These are phyloP conservation scores for Omphaloscelis lunosa DNA, from an alignment of 2,888 invertebrate species.

Conservation along the genomic window DNA sequence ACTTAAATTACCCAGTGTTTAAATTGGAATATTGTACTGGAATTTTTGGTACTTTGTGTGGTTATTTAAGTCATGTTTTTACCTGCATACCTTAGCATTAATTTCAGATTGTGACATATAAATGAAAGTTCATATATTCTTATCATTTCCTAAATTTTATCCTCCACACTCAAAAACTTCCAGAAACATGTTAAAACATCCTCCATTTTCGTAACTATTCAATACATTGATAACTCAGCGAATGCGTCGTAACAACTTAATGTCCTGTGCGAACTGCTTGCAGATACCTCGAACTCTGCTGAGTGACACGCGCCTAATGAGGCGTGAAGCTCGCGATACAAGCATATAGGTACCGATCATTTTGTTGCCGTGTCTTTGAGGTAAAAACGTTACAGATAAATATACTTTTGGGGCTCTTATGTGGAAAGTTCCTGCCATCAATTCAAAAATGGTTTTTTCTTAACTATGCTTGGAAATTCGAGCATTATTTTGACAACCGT, in stretches of 20 bases:
- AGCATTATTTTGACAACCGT: no score
- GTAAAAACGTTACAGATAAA: slow-evolving; percentile 1
- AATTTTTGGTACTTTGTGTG: background rate
- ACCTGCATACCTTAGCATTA: background rate
- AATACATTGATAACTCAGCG: slow-evolving; percentile 36
- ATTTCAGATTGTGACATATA: no score
- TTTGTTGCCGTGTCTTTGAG: slow-evolving; percentile 19
- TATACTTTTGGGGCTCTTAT: no score
- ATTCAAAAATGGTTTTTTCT: background rate
- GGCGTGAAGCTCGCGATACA: slow-evolving; percentile 69
- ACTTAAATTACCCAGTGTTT: background rate
- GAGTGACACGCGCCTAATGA: slow-evolving; percentile 69
- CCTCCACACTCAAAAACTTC: background rate
- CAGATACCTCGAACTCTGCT: slow-evolving; percentile 53
- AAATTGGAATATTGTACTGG: background rate
- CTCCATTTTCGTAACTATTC: slow-evolving; percentile 26
- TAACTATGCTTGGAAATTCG: no score
- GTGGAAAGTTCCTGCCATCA: background rate
- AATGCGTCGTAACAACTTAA: slow-evolving; percentile 56
- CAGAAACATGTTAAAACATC: background rate
- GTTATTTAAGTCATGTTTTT: background rate
- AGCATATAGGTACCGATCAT: slow-evolving; percentile 10
- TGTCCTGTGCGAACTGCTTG: slow-evolving; percentile 57
- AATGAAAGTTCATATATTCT: background rate
- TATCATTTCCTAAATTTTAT: background rate